phyloP scores from a whole-genome alignment of 2,113 vertebrate genomes.

The Melanotaenia duboulayi region DNA sequence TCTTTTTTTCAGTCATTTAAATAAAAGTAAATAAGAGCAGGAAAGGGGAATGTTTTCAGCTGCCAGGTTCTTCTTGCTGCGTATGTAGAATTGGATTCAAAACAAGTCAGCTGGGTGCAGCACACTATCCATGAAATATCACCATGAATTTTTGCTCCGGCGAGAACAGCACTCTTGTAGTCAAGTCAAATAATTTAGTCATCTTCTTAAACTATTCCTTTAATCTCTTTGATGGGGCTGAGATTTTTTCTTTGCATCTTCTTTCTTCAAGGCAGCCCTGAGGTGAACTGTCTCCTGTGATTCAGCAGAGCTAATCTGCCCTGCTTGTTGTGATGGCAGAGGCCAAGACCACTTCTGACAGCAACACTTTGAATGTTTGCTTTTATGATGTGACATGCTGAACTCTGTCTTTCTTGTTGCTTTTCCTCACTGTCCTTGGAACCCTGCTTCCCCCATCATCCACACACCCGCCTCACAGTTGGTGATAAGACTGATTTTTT shows the following conservation, averaged over 20 bases:
- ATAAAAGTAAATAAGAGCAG: slow-evolving; percentile 25
- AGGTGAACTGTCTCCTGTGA: slow-evolving; percentile 56
- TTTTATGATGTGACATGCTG: slow-evolving; percentile 52
- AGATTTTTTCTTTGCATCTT: slow-evolving; percentile 46
- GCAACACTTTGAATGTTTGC: slow-evolving; percentile 53
- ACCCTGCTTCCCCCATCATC: slow-evolving; percentile 12
- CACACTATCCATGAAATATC: slow-evolving; percentile 56
- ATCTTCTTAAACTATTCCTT: slow-evolving; percentile 58
- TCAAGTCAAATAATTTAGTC: slow-evolving; percentile 59
- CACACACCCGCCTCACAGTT: slow-evolving; percentile 7
- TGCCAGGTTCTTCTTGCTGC: slow-evolving; percentile 47
- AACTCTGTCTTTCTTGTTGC: slow-evolving; percentile 36
- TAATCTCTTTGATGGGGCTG: slow-evolving; percentile 60
- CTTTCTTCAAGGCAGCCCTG: slow-evolving; percentile 50
- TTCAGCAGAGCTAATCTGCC: slow-evolving; percentile 46
- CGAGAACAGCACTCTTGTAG: slow-evolving; percentile 44
- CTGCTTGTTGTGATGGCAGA: slow-evolving; percentile 51
- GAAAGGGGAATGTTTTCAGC: slow-evolving; percentile 37
- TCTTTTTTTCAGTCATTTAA: slow-evolving; percentile 31
- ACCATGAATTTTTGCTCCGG: slow-evolving; percentile 51
- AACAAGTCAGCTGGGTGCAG: slow-evolving; percentile 55
- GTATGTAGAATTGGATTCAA: slow-evolving; percentile 67
- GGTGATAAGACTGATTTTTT: slow-evolving; percentile 23
- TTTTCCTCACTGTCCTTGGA: slow-evolving; percentile 13
- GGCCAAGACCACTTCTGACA: slow-evolving; percentile 47